A percentile compares a stretch with the other conserved stretches of the same genome.
Evolutionary conservation across 2,113 vertebrate genomes (phyloP).

Genomic region (Plecotus auritus): DNA sequence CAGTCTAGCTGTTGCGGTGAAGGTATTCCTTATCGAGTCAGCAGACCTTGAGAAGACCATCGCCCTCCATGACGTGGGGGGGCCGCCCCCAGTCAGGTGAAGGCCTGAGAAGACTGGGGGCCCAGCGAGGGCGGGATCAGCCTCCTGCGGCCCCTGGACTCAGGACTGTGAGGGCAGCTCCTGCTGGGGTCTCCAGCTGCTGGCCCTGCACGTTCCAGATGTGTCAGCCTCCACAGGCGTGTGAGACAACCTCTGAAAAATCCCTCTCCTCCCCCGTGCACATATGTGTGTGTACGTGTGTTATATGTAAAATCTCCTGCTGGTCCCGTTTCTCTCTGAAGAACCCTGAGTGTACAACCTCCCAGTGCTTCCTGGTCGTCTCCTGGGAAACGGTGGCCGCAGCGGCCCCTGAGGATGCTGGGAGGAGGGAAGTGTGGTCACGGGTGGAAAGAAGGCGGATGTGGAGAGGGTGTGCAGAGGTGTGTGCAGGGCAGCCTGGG

Average conservation of each 20-base stretch:
- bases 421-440: background rate
- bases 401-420: background rate
- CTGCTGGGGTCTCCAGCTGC: background rate
- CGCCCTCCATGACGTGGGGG: background rate
- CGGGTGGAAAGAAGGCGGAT: background rate
- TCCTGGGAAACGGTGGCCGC: background rate
- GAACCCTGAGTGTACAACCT: background rate
- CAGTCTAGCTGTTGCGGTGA: too few relatives aligned
- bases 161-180: accelerated
- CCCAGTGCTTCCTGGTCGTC: background rate
- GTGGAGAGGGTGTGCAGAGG: background rate
- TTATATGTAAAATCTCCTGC: background rate
- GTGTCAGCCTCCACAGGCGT: background rate
- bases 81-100: background rate
- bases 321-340: background rate
- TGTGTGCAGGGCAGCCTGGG: background rate
- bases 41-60: background rate
- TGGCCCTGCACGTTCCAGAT: background rate
- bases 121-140: background rate
- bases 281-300: background rate
- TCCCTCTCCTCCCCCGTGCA: background rate
- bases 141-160: background rate
- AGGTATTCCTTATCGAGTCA: background rate
- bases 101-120: too few relatives aligned
- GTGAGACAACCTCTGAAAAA: background rate